Percentiles rank a stretch among this genome's conserved stretches.
These are phyloP conservation scores for Paracanthobrama guichenoti DNA, from an alignment of 2,113 vertebrate genomes.

Conservation along the genomic window DNA sequence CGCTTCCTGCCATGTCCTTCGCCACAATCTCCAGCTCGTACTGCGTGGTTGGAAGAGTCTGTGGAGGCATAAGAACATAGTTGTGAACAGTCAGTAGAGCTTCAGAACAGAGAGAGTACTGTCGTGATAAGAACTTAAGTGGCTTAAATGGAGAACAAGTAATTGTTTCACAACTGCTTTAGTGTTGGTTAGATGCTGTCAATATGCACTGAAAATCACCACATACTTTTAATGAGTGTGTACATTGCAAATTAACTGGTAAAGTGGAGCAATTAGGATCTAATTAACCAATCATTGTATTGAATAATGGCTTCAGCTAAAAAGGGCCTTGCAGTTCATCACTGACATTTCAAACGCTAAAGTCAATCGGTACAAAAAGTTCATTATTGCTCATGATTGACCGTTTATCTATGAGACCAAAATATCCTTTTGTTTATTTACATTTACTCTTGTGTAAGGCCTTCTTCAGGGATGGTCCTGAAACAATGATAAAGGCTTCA, in stretches of 20 bases:
- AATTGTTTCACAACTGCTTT: constrained; percentile 46
- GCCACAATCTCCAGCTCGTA: constrained; percentile 95
- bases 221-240: constrained; percentile 34
- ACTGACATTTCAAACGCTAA: background rate
- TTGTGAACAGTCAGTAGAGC: background rate
- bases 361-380: background rate
- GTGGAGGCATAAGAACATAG: constrained; percentile 39
- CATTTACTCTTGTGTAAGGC: background rate
- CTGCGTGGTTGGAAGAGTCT: constrained; percentile 92
- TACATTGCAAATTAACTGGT: constrained; percentile 42
- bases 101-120: background rate
- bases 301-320: constrained; percentile 13
- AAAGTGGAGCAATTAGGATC: constrained; percentile 42
- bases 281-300: constrained; percentile 48
- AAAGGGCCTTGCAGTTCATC: background rate
- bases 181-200: constrained; percentile 22
- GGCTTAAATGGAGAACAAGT: constrained; percentile 31
- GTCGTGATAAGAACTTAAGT: background rate
- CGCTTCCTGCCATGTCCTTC: constrained; percentile 93
- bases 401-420: constrained; percentile 2
- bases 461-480: background rate
- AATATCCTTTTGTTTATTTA: constrained; percentile 20
- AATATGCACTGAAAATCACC: constrained; percentile 46
- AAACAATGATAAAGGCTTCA: constrained; percentile 1
- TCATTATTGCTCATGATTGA: constrained; percentile 3